Conservation (phyloP, 2,797 vertebrate species). For the Mallotus villosus region DNA sequence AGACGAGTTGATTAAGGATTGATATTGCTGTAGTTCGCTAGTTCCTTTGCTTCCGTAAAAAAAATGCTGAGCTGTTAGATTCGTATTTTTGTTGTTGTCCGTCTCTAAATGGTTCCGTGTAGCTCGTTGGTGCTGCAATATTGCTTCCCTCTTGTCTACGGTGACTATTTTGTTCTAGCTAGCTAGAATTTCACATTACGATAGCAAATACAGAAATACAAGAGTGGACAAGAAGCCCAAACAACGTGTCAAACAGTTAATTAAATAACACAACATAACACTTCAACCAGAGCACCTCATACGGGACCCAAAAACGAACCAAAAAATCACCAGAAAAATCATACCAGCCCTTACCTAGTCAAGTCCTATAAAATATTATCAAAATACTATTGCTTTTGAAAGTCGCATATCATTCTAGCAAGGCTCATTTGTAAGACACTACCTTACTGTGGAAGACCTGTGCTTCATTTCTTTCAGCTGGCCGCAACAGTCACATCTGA, state of each 20-base stretch:
- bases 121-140: not conserved
- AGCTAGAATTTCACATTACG: not conserved
- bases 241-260: no score
- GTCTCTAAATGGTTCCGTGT: constrained; percentile 54
- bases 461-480: not conserved
- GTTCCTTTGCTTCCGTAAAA: not conserved
- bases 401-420: no score
- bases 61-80: not conserved
- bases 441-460: constrained; percentile 10
- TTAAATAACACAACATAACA: no score
- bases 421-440: not conserved
- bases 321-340: no score
- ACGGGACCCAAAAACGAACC: no score
- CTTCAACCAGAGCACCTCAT: no score
- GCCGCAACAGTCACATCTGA: constrained; percentile 9
- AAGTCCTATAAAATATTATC: no score
- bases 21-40: not conserved
- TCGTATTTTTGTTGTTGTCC: constrained; percentile 57
- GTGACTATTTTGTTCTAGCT: not conserved
- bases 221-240: no score
- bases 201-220: no score
- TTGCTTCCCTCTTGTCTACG: not conserved
- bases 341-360: no score
- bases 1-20: not conserved
- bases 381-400: no score